These are phyloP conservation scores for Lerema accius DNA, from an alignment of 1,140 invertebrate genomes.

Conservation along the genomic window DNA sequence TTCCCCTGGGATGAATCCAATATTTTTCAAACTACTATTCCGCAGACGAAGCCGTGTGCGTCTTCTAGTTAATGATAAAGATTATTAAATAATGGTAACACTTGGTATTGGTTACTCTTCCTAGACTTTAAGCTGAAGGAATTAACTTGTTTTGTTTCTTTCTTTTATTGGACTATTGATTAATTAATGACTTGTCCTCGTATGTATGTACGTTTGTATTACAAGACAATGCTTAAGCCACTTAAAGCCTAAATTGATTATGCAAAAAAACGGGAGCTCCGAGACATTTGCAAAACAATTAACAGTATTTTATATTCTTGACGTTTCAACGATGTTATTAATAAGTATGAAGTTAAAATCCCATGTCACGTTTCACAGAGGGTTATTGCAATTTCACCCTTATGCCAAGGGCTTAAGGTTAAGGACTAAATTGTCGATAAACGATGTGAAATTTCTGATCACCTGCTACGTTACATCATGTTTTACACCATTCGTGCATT, in stretches of 20 bases:
- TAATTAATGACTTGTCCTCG: no score
- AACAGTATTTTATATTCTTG: conserved; percentile 20
- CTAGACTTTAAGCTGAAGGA: no score
- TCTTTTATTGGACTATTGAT: no score
- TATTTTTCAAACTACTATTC: no score
- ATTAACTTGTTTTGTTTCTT: no score
- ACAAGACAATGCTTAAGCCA: no score
- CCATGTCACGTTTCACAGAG: not conserved
- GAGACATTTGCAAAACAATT: conserved; percentile 23
- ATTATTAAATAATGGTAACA: no score
- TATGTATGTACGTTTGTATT: no score
- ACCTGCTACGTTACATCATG: conserved; percentile 56
- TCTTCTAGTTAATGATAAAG: no score
- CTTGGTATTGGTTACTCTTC: no score
- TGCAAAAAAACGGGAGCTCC: not conserved
- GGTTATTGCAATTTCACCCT: conserved; percentile 14
- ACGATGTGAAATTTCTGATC: conserved; percentile 46
- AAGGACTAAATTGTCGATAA: conserved; percentile 15
- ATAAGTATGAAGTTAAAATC: not conserved
- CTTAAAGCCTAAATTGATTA: not conserved
- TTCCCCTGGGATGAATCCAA: no score
- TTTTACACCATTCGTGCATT: conserved; percentile 45
- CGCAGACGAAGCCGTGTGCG: no score
- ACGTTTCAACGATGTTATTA: conserved; percentile 7
- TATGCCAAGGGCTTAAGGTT: conserved; percentile 17